Percentiles rank a stretch among this genome's conserved stretches.
Evolutionary conservation across 1,140 invertebrate species (phyloP).

Genomic region (Eueides isabella): DNA sequence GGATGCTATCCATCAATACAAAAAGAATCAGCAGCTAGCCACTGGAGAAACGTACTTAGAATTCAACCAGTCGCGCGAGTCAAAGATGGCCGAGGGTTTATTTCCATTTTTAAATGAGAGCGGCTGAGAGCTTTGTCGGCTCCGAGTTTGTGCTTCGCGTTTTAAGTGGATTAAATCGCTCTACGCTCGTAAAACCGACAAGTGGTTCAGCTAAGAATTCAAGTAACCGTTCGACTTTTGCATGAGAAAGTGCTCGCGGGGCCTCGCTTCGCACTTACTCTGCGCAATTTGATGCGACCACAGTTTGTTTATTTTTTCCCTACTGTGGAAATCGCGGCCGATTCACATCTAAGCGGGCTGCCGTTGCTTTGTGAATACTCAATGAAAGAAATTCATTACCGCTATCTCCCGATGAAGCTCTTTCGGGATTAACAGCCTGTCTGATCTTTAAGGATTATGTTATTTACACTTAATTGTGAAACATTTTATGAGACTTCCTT

Average conservation of each 20-base stretch:
- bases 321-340: slow-evolving; percentile 58
- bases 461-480: slow-evolving; percentile 31
- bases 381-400: slow-evolving; percentile 75
- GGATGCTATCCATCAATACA: slow-evolving; percentile 65
- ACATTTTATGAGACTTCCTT: slow-evolving; percentile 9
- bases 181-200: slow-evolving; percentile 81
- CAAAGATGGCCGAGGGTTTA: slow-evolving; percentile 79
- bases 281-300: slow-evolving; percentile 62
- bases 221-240: slow-evolving; percentile 82
- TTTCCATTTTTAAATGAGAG: slow-evolving; percentile 82
- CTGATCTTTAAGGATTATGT: slow-evolving; percentile 43
- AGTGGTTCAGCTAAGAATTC: slow-evolving; percentile 81
- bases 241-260: slow-evolving; percentile 77
- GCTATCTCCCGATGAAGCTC: slow-evolving; percentile 55
- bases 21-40: slow-evolving; percentile 67
- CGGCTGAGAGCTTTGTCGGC: slow-evolving; percentile 81
- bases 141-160: slow-evolving; percentile 79
- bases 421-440: slow-evolving; percentile 51
- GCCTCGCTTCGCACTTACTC: slow-evolving; percentile 70
- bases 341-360: slow-evolving; percentile 62
- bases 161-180: slow-evolving; percentile 82
- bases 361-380: slow-evolving; percentile 69
- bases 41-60: slow-evolving; percentile 73
- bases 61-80: slow-evolving; percentile 77
- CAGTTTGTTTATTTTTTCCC: slow-evolving; percentile 59